phyloP scores from a whole-genome alignment of 2,113 vertebrate genomes.

The Saimiri boliviensis region DNA sequence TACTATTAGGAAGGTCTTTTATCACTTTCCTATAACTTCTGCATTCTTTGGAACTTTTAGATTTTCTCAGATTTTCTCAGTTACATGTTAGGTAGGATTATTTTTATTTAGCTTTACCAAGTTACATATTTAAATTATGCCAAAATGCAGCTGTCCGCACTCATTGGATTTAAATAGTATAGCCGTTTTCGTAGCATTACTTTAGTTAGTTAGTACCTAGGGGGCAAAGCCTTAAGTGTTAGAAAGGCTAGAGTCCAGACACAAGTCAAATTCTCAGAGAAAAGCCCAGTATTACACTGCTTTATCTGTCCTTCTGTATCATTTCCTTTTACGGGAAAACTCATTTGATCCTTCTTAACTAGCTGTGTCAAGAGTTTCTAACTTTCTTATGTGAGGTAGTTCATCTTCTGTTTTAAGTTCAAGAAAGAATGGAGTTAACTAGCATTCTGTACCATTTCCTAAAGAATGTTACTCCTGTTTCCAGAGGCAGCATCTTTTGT shows the following conservation, averaged over 20 bases:
- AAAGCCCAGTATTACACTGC: constrained; percentile 14
- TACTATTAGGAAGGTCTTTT: background rate
- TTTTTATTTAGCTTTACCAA: constrained; percentile 34
- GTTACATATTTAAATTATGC: constrained; percentile 45
- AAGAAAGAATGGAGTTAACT: constrained; percentile 43
- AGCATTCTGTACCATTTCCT: constrained; percentile 38
- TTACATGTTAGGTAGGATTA: constrained; percentile 32
- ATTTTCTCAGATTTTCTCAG: constrained; percentile 31
- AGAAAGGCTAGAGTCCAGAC: background rate
- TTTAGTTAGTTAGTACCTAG: background rate
- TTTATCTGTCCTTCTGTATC: background rate
- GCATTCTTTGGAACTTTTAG: constrained; percentile 28
- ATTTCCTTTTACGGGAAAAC: constrained; percentile 32
- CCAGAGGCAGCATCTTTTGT: constrained; percentile 55
- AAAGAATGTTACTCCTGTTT: background rate
- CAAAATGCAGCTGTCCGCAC: background rate
- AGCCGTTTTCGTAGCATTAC: background rate
- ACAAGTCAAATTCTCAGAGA: background rate
- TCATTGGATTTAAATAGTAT: constrained; percentile 34
- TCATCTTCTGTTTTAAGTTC: constrained; percentile 31
- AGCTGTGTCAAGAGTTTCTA: constrained; percentile 5
- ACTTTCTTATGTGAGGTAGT: constrained; percentile 22
- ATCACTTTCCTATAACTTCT: background rate
- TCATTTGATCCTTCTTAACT: constrained; percentile 4
- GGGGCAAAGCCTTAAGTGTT: background rate